Conservation (phyloP, 2,888 invertebrate genomes). For the Torymus tubicola region DNA sequence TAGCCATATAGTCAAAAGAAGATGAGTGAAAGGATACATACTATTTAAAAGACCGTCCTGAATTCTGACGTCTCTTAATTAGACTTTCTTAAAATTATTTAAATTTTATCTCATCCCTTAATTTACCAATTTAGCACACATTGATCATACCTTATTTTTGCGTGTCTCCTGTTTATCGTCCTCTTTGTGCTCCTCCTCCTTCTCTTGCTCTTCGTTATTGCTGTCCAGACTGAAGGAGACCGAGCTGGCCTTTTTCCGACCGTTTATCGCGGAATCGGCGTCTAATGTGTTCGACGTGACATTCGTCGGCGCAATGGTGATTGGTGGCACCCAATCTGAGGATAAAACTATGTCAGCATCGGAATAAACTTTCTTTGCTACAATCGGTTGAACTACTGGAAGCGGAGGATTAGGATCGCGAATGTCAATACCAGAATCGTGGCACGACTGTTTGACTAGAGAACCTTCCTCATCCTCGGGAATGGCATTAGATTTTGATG, state of each 20-base stretch:
- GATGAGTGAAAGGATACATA: neutral
- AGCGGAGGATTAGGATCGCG: conserved; percentile 82
- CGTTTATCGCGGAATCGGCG: conserved; percentile 75
- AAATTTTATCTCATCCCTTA: no score
- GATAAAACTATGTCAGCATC: conserved; percentile 93
- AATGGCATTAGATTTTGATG: conserved; percentile 71
- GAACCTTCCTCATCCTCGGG: conserved; percentile 80
- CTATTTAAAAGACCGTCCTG: neutral
- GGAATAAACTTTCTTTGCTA: conserved; percentile 86
- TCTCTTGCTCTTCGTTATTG: conserved; percentile 76
- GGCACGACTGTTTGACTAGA: conserved; percentile 89
- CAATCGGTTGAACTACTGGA: conserved; percentile 82
- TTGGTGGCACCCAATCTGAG: conserved; percentile 91
- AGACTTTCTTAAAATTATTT: neutral
- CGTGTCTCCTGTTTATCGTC: conserved; percentile 79
- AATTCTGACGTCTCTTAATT: neutral
- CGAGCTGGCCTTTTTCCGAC: conserved; percentile 84
- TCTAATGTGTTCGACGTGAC: conserved; percentile 80
- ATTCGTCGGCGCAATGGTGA: conserved; percentile 85
- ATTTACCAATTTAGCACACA: neutral
- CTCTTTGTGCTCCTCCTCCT: conserved; percentile 78
- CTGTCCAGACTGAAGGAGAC: conserved; percentile 86
- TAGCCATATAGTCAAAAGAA: neutral
- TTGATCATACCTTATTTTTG: conserved; percentile 84
- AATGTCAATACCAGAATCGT: conserved; percentile 93